These are phyloP conservation scores for Tamias sibiricus DNA, from an alignment of 2,113 vertebrate species.

Conservation along the genomic window DNA sequence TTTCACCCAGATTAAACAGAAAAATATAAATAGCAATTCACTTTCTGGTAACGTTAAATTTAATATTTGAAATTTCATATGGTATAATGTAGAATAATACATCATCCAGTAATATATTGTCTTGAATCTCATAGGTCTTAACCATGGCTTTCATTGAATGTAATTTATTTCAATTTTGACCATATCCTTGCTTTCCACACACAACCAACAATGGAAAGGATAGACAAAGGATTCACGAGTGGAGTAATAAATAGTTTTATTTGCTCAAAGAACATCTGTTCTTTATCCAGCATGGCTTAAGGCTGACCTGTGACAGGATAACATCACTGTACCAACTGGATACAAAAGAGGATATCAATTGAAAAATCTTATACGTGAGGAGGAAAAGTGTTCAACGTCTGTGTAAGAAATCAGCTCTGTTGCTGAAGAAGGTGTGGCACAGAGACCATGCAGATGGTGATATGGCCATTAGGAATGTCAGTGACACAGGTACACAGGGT, in stretches of 20 bases:
- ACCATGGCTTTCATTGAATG: not conserved
- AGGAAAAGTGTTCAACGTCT: not conserved
- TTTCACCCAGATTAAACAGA: not conserved
- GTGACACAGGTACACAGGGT: not conserved
- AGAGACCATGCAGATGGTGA: rapidly evolving
- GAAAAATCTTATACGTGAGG: not conserved
- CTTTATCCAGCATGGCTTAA: not conserved
- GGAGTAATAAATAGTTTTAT: not conserved
- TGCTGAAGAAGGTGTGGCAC: not conserved
- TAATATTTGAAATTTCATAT: not conserved
- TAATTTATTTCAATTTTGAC: not conserved
- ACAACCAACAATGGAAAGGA: not conserved
- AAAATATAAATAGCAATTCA: not conserved
- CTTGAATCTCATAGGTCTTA: not conserved
- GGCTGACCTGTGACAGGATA: not conserved
- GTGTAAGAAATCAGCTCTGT: not conserved
- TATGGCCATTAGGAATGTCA: not conserved
- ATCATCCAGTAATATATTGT: not conserved
- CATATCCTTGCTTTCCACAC: not conserved
- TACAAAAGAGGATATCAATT: not conserved
- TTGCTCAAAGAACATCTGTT: not conserved
- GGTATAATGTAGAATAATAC: not conserved
- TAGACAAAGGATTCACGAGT: not conserved
- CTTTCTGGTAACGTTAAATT: not conserved
- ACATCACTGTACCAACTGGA: not conserved